A percentile compares a stretch with the other conserved stretches of the same genome.
phyloP scores from a whole-genome alignment of 2,113 vertebrate genomes.

The Embiotoca jacksoni region DNA sequence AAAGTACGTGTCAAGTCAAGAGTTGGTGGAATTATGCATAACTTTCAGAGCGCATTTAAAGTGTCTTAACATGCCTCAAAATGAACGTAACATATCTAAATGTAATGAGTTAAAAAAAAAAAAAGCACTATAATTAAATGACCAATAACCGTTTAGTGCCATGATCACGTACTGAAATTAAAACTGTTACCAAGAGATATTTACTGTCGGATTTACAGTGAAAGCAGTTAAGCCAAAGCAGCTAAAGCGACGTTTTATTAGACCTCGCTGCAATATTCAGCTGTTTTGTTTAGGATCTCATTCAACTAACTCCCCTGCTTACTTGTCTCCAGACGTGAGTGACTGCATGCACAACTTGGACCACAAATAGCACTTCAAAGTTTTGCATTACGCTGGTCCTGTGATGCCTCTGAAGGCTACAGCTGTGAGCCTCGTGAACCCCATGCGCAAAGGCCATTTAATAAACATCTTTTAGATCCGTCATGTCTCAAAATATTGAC shows the following conservation, averaged over 20 bases:
- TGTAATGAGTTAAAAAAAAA: conserved; percentile 22
- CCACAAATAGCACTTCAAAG: conserved; percentile 74
- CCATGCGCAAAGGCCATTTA: conserved; percentile 68
- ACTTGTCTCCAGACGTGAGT: conserved; percentile 50
- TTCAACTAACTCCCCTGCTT: conserved; percentile 41
- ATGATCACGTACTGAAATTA: conserved; percentile 34
- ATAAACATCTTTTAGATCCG: conserved; percentile 74
- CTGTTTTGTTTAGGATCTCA: conserved; percentile 39
- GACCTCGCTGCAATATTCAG: conserved; percentile 38
- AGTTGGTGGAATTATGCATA: background rate
- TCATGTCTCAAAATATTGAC: conserved; percentile 79
- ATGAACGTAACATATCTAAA: background rate
- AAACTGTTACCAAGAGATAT: conserved; percentile 49
- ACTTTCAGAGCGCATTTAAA: conserved; percentile 4
- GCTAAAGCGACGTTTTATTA: conserved; percentile 43
- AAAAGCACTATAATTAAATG: conserved; percentile 25
- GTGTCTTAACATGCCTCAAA: background rate
- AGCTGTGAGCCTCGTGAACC: conserved; percentile 66
- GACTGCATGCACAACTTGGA: conserved; percentile 58
- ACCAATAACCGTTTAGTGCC: conserved; percentile 17
- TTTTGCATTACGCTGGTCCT: conserved; percentile 65
- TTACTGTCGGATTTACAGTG: conserved; percentile 36
- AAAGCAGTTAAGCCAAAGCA: conserved; percentile 13
- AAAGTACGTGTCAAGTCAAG: conserved; percentile 7
- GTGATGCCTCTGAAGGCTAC: conserved; percentile 66